Conservation (phyloP, 2,113 vertebrate species). For the Cynopterus brachyotis region DNA sequence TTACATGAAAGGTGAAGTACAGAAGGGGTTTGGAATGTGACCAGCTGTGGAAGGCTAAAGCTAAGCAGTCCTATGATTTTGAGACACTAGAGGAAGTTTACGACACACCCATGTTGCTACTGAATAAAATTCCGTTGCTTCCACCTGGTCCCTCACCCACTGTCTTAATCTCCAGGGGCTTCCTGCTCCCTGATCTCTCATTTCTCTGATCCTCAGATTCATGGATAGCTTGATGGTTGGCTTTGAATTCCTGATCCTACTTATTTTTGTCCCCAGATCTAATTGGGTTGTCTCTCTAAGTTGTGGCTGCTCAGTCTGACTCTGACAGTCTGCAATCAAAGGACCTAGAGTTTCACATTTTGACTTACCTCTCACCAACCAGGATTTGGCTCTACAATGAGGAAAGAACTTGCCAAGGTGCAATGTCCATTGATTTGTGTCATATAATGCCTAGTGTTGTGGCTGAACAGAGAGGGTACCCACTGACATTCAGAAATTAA, state of each 20-base stretch:
- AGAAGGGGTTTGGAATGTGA: not conserved
- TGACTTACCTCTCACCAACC: not conserved
- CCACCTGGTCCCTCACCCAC: not conserved
- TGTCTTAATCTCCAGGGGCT: not conserved
- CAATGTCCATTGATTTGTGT: not conserved
- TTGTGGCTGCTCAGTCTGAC: not conserved
- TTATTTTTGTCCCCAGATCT: not conserved
- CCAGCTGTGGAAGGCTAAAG: not conserved
- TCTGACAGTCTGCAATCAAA: not conserved
- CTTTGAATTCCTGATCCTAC: constrained; percentile 15
- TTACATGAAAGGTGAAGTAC: not conserved
- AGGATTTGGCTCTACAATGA: not conserved
- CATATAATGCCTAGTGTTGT: not conserved
- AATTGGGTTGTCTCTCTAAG: not conserved
- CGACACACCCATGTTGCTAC: not conserved
- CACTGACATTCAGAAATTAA: not conserved
- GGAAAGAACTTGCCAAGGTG: not conserved
- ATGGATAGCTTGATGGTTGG: not conserved
- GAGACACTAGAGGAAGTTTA: not conserved
- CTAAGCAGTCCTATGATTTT: not conserved
- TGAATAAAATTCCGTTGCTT: not conserved
- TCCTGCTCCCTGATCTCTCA: not conserved
- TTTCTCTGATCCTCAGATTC: not conserved
- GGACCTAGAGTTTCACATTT: not conserved
- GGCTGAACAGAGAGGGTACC: not conserved